Base-by-base conservation (phyloP, 2,888 invertebrate species). In the Trachelus stipa region DNA sequence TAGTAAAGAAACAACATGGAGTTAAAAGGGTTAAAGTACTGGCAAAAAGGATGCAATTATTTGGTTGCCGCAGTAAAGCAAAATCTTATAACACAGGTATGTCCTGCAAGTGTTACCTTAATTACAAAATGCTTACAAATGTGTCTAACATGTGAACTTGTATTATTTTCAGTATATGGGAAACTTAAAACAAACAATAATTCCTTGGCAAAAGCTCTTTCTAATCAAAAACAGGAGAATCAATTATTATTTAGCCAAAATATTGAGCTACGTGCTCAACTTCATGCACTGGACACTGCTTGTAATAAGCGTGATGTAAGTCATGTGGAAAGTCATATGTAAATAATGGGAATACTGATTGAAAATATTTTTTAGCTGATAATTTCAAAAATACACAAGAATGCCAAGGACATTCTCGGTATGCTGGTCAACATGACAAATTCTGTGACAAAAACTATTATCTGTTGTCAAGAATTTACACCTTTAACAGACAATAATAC, bases 131-230 rank as follows among this genome's bases (percentile, higher is more conserved):
- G 34, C 34, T 56, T 31, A n/a, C 35, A 56, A 77, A 35, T 35
- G 73, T 37, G 76, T 56, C 31, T 73, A 68, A 76, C 56, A 75
- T 76, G 73, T 2, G 68, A 76, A 33, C 15, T 73, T 23, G 0
- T 74, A 15, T 78, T 71, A 37, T 69, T 84, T 82, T 6, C 76
- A 90, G 90, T 87, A 12, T 90, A 86, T 23, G 85, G 89, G 34
- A 87, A 90, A 75, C 79, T 90, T 4, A 88, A 88, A 75, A 82
- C 40, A 4, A 90, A 90, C 76, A 90, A 90, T 74, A 85, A 81
- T 78, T 85, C 83, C 4, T 82, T 90, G 68, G 90, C 90, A 0
- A 89, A 85, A 33, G 90, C 91, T 4, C 79, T 90, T 1, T 86
- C 89, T 0, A 84, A 86, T 15, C 88, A 90, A 69, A 91, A 89